Evolutionary conservation across 1,140 invertebrate species (phyloP), one percentile per base, ranked within the genome.

Genomic region (Drosophila sulfurigaster): DNA sequence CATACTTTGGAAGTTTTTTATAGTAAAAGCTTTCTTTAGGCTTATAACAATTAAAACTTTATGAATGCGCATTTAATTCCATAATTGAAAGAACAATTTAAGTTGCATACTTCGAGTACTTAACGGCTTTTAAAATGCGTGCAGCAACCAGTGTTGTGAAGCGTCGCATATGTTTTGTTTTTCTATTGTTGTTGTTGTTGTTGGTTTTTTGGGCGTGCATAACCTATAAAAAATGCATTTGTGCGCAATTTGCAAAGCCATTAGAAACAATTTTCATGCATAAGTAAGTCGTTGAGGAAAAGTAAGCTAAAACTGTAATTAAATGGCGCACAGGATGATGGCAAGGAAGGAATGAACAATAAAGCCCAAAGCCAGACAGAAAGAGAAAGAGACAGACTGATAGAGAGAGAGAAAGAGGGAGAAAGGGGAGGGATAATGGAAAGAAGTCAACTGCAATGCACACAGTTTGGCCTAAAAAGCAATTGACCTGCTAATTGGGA

Each of bases 401-500:
- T 1, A n/a, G n/a, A 38, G 52, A 1, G 8, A 45, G 7, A 5
- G 6, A 30, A 32, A n/a, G 58, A n/a, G 13, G 58, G 16, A 15
- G 28, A 32, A 11, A 11, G 30, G 10, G 51, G 32, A 38, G 51
- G 8, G 20, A 25, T 3, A 25, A 25, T 25, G 5, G 16, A 48
- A 13, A 11, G 28, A 45, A 71, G 63, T 66, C 77, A 72, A 88
- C 81, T 89, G 85, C 85, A 88, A 76, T 88, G 85, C 78, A 85
- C 78, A 89, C 75, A 89, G 76, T 89, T 89, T 89, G 85, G 86
- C 85, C 85, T 89, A 89, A 89, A 89, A 90, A 89, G 81, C 85
- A 89, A 89, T 89, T 89, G 85, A 89, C 85, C 85, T 81, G 86
- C 85, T 89, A 89, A 89, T 89, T 89, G 85, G 78, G 77, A 80